phyloP scores from a whole-genome alignment of 2,888 invertebrate species.

The Ceraclea dissimilis region DNA sequence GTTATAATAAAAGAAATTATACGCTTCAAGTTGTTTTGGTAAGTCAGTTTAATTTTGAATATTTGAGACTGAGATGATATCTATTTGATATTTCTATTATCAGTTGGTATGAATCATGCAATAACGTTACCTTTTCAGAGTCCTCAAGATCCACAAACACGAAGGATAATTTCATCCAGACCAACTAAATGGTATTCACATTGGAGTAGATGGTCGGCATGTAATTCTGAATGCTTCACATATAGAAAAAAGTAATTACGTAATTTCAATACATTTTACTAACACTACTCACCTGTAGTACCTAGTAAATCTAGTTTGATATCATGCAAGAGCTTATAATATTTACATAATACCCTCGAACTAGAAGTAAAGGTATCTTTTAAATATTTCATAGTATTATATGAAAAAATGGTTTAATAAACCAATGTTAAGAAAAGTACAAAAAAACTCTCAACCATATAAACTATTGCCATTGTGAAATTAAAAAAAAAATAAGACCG shows the following conservation, averaged over 20 bases:
- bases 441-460: too few species aligned
- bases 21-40: conserved; percentile 22
- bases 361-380: too few species aligned
- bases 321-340: conserved; percentile 7
- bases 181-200: conserved; percentile 50
- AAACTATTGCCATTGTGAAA: too few species aligned
- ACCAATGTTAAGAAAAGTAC: too few species aligned
- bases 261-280: conserved; percentile 4
- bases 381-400: too few species aligned
- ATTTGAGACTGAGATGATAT: too few species aligned
- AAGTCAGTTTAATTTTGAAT: too few species aligned
- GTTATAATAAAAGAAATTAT: conserved; percentile 18
- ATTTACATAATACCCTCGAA: too few species aligned
- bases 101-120: not conserved
- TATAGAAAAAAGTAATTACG: conserved; percentile 58
- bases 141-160: conserved; percentile 11
- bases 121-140: not conserved
- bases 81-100: not conserved
- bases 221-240: conserved; percentile 72
- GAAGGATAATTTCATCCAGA: conserved; percentile 25
- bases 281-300: not conserved
- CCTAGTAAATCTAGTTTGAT: not conserved
- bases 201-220: conserved; percentile 81
- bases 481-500: too few species aligned
- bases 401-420: too few species aligned